A percentile compares a stretch with the other conserved stretches of the same genome.
These are phyloP conservation scores for Etheostoma nigrum DNA, from an alignment of 2,797 vertebrate genomes.

Conservation along the genomic window DNA sequence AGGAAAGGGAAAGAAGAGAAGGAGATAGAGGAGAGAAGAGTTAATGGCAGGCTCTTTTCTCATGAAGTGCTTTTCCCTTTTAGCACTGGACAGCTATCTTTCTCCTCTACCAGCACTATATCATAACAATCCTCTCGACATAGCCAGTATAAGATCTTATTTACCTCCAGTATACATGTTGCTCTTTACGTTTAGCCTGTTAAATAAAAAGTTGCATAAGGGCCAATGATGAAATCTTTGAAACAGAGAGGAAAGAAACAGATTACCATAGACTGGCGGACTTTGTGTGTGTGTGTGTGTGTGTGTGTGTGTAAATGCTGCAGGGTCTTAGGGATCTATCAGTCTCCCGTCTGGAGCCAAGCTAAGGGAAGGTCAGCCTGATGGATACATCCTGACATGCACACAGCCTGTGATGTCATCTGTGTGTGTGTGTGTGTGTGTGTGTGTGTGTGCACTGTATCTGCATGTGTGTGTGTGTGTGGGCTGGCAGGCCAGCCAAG, in stretches of 20 bases:
- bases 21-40: constrained; percentile 41
- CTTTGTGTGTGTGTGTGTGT: background rate
- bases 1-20: constrained; percentile 35
- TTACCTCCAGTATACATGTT: constrained; percentile 39
- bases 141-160: constrained; percentile 30
- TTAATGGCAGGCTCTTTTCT: constrained; percentile 53
- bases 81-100: constrained; percentile 23
- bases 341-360: constrained; percentile 77
- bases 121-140: constrained; percentile 30
- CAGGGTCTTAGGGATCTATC: constrained; percentile 73
- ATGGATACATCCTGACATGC: constrained; percentile 86
- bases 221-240: constrained; percentile 46
- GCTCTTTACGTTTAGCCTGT: constrained; percentile 27
- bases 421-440: constrained; percentile 53
- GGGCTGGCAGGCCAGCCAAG: constrained; percentile 37
- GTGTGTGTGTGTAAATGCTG: constrained; percentile 58
- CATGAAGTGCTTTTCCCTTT: constrained; percentile 67
- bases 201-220: constrained; percentile 58
- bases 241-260: constrained; percentile 54
- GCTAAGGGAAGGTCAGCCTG: constrained; percentile 84
- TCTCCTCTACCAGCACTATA: constrained; percentile 19
- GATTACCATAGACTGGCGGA: constrained; percentile 44
- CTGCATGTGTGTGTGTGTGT: constrained; percentile 27
- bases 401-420: constrained; percentile 82
- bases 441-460: constrained; percentile 24